Conservation (phyloP, 2,888 invertebrate genomes). For the Agapostemon virescens region DNA sequence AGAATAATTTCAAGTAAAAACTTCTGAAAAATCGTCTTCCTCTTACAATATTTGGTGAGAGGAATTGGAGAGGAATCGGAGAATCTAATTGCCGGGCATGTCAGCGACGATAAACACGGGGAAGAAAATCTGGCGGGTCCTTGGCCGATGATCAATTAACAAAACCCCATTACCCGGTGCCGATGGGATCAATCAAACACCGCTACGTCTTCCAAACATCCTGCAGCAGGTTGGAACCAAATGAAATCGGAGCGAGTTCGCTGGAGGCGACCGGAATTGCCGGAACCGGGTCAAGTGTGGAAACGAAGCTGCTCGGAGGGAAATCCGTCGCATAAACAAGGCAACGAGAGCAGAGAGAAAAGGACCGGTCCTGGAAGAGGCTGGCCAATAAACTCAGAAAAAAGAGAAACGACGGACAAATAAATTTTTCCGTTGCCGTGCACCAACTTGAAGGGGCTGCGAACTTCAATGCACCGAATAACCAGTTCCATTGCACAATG, state of each 20-base stretch:
- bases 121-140: neutral
- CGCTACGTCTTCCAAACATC: neutral
- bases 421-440: constrained; percentile 32
- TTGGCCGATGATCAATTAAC: constrained; percentile 2
- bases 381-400: constrained; percentile 31
- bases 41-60: neutral
- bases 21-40: neutral
- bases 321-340: constrained; percentile 39
- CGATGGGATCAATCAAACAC: neutral
- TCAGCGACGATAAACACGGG: neutral
- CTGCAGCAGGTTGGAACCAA: constrained; percentile 13
- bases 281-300: constrained; percentile 31
- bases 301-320: constrained; percentile 5
- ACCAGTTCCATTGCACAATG: neutral
- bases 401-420: constrained; percentile 3
- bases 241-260: neutral
- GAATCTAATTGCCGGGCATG: neutral
- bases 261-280: neutral
- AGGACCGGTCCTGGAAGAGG: neutral
- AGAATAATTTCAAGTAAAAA: neutral
- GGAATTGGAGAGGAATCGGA: neutral
- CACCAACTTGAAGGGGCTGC: neutral
- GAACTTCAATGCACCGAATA: neutral
- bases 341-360: neutral
- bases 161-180: constrained; percentile 1